Evolutionary conservation across 2,113 vertebrate species (phyloP).

Genomic region (Maccullochella peelii): DNA sequence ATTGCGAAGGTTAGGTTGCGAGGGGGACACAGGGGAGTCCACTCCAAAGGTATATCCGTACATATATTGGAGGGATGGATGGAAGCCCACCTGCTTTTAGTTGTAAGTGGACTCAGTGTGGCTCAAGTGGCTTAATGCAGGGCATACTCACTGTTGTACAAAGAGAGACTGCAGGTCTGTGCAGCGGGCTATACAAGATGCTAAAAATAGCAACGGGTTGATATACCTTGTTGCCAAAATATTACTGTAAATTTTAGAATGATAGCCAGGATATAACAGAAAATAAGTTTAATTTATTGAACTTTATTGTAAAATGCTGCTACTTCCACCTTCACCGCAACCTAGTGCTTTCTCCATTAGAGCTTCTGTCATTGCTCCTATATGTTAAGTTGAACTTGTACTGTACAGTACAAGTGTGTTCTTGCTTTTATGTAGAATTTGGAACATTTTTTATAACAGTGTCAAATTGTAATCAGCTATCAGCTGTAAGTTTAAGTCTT

Average conservation of each 20-base stretch:
- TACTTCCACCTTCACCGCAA: background rate
- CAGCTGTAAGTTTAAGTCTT: too few species aligned
- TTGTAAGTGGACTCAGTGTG: conserved; percentile 68
- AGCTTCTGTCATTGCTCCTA: too few species aligned
- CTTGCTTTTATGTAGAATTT: too few species aligned
- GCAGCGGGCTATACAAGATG: background rate
- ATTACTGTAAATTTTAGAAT: background rate
- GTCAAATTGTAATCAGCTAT: too few species aligned
- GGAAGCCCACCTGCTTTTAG: conserved; percentile 75
- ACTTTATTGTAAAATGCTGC: background rate
- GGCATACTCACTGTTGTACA: conserved; percentile 15
- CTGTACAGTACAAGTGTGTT: too few species aligned
- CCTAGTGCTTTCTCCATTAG: background rate
- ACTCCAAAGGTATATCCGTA: conserved; percentile 69
- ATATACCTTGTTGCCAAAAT: background rate
- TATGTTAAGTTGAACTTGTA: too few species aligned
- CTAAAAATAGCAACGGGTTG: conserved; percentile 19
- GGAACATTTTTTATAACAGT: too few species aligned
- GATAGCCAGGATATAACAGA: background rate
- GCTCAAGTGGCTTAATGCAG: conserved; percentile 71
- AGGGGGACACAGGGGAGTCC: conserved; percentile 66
- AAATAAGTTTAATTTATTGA: background rate
- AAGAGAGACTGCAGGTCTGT: conserved; percentile 23
- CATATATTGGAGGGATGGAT: conserved; percentile 57
- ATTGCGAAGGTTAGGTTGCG: conserved; percentile 61